Base-by-base conservation (phyloP, 1,140 invertebrate genomes). In the Agrypnia vestita region DNA sequence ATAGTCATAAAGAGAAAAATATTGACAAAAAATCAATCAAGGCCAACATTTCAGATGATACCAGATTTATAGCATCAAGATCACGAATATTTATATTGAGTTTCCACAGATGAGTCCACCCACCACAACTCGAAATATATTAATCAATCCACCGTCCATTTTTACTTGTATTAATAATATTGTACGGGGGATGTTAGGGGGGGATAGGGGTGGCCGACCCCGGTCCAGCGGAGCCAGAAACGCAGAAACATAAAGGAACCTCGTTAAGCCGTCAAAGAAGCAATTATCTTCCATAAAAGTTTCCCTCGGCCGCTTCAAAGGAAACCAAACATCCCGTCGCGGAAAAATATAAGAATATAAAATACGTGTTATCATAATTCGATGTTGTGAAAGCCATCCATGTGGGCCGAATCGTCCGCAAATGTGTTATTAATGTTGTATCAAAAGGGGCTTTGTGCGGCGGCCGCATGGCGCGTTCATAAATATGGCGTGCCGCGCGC, bases 211-310 rank as follows among this genome's bases (percentile, higher is more conserved):
- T 9, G 19, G 19, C 53, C 19, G 15, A 6, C 53, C 53, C 53
- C 4, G 11, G 61, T 10, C 43, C 11, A 19, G 10, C 15, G 21
- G 64, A 43, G 17, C 4, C 43, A 35, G 44, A 10, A 46, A 71
- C 67, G 13, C 15, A 71, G 13, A 6, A 51, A 51, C 51, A 56
- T 56, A 56, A 56, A 53, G 51, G 72, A 74, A 74, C 55, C 72
- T 74, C 72, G 72, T 74, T 74, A 74, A 74, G 72, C 51, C 10
- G 11, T 74, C 72, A 74, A 74, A 74, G 72, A 55, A 55, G 72
- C 72, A 74, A 74, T 74, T 74, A 74, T 74, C 53, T 74, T 59
- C 59, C 17, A 46, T 13, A 71, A 71, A 71, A 71, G 35, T 71
- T 71, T 13, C 67, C 47, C 44, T 0, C 12, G 11, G 12, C 67